Conservation (phyloP, 1,140 invertebrate species). For the Mactra quadrangularis region DNA sequence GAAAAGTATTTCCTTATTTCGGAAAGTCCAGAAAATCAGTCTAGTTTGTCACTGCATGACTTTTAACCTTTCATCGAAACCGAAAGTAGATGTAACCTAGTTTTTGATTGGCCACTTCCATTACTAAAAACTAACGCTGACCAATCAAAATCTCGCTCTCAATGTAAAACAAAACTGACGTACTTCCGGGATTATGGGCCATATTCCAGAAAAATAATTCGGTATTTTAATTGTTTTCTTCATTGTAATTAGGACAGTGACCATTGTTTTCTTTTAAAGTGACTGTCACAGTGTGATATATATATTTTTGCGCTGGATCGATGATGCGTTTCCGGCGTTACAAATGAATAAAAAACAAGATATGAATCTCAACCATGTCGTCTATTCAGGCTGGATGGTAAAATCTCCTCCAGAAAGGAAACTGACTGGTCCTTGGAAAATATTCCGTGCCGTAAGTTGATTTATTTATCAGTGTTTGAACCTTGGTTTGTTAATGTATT, state of each 20-base stretch:
- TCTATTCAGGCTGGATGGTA: conserved; percentile 80
- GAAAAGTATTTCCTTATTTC: too few species aligned
- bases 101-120: too few species aligned
- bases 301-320: background rate
- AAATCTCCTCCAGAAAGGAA: conserved; percentile 81
- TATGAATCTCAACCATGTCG: conserved; percentile 64
- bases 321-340: conserved; percentile 2
- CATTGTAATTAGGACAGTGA: background rate
- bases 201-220: conserved; percentile 31
- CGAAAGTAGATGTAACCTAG: too few species aligned
- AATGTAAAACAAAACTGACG: conserved; percentile 31
- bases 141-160: too few species aligned
- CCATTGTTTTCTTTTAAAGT: background rate
- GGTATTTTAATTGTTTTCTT: background rate
- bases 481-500: background rate
- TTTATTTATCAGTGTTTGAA: background rate
- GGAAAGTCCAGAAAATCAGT: too few species aligned
- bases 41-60: too few species aligned
- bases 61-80: too few species aligned
- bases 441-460: conserved; percentile 80
- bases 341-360: conserved; percentile 27
- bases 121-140: too few species aligned
- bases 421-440: conserved; percentile 77
- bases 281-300: background rate
- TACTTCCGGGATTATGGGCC: conserved; percentile 61